Conservation (phyloP, 2,888 invertebrate genomes). For the Melanostoma scalare region DNA sequence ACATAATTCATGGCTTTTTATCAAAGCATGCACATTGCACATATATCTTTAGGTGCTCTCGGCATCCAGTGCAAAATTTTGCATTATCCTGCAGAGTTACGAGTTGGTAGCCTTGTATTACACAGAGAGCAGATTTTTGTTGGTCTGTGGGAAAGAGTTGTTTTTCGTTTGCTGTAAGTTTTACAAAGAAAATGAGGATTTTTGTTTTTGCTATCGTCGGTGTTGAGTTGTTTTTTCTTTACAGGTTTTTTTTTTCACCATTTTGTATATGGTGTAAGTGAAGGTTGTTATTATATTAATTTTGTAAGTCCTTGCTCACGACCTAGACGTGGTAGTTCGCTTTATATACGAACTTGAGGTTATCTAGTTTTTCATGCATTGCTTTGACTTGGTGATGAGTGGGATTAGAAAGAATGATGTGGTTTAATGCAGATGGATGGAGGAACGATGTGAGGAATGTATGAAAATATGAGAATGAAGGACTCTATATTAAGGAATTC, state of each 20-base stretch:
- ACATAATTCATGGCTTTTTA: conserved; percentile 49
- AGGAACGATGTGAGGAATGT: too few relatives aligned
- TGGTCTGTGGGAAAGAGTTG: neutral
- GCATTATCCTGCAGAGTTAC: conserved; percentile 18
- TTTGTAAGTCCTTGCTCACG: neutral
- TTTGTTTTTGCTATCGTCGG: neutral
- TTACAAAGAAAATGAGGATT: conserved; percentile 12
- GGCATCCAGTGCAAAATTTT: conserved; percentile 1
- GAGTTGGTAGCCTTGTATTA: neutral
- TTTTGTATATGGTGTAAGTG: neutral
- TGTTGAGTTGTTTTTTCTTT: conserved; percentile 32
- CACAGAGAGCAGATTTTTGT: conserved; percentile 30
- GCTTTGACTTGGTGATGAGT: neutral
- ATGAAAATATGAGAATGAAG: too few relatives aligned
- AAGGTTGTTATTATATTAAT: neutral
- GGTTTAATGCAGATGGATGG: neutral
- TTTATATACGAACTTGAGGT: conserved; percentile 11
- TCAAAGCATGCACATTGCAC: conserved; percentile 42
- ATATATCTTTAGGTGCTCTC: conserved; percentile 38
- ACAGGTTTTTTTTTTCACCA: conserved; percentile 1
- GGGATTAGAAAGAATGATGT: neutral
- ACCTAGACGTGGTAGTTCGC: neutral
- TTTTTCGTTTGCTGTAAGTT: conserved; percentile 6
- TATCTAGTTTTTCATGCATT: neutral
- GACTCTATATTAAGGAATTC: too few relatives aligned